Conservation (phyloP, 2,797 vertebrate genomes). For the Pangasius mekongensis region DNA sequence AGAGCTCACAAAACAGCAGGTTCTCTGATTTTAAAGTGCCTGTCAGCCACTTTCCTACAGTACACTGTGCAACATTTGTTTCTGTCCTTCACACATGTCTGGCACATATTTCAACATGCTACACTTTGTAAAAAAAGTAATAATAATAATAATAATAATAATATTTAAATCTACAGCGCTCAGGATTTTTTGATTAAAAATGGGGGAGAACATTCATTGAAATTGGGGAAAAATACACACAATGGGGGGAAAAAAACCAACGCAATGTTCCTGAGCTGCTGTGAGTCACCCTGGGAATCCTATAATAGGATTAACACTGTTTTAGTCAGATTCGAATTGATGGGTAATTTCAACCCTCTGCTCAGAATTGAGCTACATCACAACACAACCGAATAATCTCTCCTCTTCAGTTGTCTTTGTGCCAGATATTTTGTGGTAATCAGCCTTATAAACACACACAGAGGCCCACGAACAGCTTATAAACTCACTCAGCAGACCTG, state of each 20-base stretch:
- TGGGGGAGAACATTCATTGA: not conserved
- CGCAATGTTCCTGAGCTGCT: not conserved
- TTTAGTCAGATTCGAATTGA: not conserved
- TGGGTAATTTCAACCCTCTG: not conserved
- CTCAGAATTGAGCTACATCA: not conserved
- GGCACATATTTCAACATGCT: not conserved
- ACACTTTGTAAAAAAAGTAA: not conserved
- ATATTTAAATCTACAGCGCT: not conserved
- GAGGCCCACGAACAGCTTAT: not conserved
- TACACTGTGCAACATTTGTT: not conserved
- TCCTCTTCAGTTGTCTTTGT: not conserved
- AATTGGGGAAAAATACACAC: not conserved
- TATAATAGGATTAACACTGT: not conserved
- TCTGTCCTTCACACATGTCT: not conserved
- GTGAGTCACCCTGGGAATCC: not conserved
- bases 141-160: too few relatives aligned
- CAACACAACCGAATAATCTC: not conserved
- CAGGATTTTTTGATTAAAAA: not conserved
- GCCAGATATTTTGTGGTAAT: not conserved
- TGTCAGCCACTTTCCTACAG: not conserved
- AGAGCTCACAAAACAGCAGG: not conserved
- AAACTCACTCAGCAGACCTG: not conserved
- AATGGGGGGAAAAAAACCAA: not conserved
- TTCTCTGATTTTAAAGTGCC: not conserved
- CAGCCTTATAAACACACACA: not conserved